phyloP scores from a whole-genome alignment of 2,797 vertebrate species.

The Arnoldichthys spilopterus region DNA sequence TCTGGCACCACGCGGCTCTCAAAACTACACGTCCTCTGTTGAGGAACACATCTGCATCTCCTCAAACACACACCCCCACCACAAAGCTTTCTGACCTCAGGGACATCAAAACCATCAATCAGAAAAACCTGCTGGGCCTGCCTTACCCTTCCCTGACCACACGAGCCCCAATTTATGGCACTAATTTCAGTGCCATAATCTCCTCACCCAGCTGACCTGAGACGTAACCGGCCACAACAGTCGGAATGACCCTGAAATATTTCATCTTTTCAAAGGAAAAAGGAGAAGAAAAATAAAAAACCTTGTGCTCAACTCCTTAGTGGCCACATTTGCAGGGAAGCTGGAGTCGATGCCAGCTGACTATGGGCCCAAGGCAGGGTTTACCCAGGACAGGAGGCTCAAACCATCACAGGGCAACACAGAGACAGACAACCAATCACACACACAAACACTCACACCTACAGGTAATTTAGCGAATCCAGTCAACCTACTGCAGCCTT shows the following conservation, averaged over 20 bases:
- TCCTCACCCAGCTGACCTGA: neutral
- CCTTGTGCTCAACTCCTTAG: too few species aligned
- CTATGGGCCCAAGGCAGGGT: too few species aligned
- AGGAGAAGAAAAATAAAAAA: neutral
- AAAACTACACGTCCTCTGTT: neutral
- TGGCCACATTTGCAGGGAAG: too few species aligned
- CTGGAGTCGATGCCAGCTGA: too few species aligned
- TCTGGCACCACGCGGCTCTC: neutral
- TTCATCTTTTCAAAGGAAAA: slow-evolving; percentile 26
- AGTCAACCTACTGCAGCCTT: too few species aligned
- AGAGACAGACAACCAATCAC: too few species aligned
- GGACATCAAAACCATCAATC: slow-evolving; percentile 16
- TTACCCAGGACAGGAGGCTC: too few species aligned
- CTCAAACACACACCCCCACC: neutral
- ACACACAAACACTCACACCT: too few species aligned
- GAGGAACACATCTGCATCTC: slow-evolving; percentile 1
- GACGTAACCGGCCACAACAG: neutral
- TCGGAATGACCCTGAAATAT: slow-evolving; percentile 2
- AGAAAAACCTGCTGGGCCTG: neutral
- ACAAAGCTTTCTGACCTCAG: slow-evolving; percentile 6
- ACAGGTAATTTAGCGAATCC: too few species aligned
- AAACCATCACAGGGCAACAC: too few species aligned
- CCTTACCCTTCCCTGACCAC: slow-evolving; percentile 12
- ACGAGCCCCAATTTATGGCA: slow-evolving; percentile 9
- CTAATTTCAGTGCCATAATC: slow-evolving; percentile 1